Evolutionary conservation across 2,113 vertebrate genomes (phyloP).

Genomic region (Albula goreensis): DNA sequence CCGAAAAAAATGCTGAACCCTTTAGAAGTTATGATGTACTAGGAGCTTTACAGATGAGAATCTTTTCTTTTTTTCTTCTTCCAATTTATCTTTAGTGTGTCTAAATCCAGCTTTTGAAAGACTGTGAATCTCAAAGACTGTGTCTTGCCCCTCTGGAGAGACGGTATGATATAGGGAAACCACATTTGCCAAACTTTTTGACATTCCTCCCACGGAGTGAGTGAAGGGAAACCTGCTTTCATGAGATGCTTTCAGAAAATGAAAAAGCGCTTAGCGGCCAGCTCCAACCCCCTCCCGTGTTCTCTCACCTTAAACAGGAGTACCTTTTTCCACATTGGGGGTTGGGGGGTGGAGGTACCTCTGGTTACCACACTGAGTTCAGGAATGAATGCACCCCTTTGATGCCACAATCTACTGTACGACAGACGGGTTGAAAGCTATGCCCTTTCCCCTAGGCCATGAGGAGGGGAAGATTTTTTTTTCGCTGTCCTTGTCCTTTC

Average conservation of each 20-base stretch:
- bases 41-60: neutral
- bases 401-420: constrained; percentile 53
- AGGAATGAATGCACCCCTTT: constrained; percentile 12
- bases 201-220: neutral
- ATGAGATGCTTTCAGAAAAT: neutral
- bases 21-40: neutral
- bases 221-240: neutral
- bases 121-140: too few relatives aligned
- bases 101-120: too few relatives aligned
- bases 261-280: neutral
- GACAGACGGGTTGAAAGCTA: constrained; percentile 66
- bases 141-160: too few relatives aligned
- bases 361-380: constrained; percentile 11
- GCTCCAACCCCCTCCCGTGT: neutral
- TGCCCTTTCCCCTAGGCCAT: constrained; percentile 84
- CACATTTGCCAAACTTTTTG: too few relatives aligned
- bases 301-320: neutral
- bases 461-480: constrained; percentile 80
- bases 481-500: constrained; percentile 90
- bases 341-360: constrained; percentile 30
- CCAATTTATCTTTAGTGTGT: neutral
- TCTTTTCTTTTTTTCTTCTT: neutral
- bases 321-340: neutral
- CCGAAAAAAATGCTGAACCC: neutral
- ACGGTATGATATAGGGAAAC: too few relatives aligned